Evolutionary conservation across 2,113 vertebrate species (phyloP).

Genomic region (Garra rufa): DNA sequence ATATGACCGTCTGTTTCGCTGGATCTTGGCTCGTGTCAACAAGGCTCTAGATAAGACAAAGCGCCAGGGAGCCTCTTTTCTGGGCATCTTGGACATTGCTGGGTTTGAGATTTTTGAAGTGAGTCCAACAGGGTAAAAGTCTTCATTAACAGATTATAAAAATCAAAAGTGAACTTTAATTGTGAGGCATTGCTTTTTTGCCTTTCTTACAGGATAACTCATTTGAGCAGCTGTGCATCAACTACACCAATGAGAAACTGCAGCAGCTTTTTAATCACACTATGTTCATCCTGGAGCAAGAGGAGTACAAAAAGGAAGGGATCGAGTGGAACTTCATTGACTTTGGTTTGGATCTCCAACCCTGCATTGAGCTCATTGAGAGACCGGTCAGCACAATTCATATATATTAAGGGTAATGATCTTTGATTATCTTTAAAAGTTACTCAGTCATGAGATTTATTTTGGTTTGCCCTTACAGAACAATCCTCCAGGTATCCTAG

Average conservation of each 20-base stretch:
- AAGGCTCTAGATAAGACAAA: slow-evolving; percentile 97
- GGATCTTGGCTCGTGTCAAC: slow-evolving; percentile 91
- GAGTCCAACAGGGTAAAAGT: not conserved
- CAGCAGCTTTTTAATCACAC: slow-evolving; percentile 99
- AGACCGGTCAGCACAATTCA: slow-evolving; percentile 76
- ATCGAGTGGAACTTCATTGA: slow-evolving; percentile 98
- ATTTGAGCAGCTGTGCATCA: slow-evolving; percentile 97
- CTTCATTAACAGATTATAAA: not conserved
- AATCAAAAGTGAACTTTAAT: too few species aligned
- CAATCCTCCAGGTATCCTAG: slow-evolving; percentile 92
- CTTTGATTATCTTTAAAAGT: not conserved
- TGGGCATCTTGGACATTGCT: slow-evolving; percentile 96
- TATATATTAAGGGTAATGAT: not conserved
- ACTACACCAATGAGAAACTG: slow-evolving; percentile 97
- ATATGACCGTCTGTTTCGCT: slow-evolving; percentile 92
- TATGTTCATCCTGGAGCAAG: slow-evolving; percentile 97
- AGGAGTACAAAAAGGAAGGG: slow-evolving; percentile 94
- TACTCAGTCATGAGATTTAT: not conserved
- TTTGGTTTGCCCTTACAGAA: slow-evolving; percentile 75
- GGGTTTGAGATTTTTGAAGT: slow-evolving; percentile 99
- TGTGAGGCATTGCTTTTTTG: too few species aligned
- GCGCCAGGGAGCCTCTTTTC: slow-evolving; percentile 89
- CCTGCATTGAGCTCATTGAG: slow-evolving; percentile 97
- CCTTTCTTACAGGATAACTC: slow-evolving; percentile 85
- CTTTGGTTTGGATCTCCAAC: slow-evolving; percentile 94